phyloP scores from a whole-genome alignment of 1,140 invertebrate species.

The Drosophila bipectinata region DNA sequence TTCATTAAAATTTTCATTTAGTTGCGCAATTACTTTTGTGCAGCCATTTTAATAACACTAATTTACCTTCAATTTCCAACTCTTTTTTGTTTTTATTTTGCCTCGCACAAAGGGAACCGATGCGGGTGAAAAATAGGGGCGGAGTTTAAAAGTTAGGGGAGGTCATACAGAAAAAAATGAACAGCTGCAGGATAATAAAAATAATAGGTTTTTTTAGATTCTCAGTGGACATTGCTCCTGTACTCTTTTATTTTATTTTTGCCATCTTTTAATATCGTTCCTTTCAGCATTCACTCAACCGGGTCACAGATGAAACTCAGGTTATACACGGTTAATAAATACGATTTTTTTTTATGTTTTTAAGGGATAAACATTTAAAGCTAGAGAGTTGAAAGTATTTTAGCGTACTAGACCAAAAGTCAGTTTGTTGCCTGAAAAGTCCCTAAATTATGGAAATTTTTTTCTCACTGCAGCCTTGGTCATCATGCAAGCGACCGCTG shows the following conservation, averaged over 20 bases:
- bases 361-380: not conserved
- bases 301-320: constrained; percentile 33
- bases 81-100: constrained; percentile 29
- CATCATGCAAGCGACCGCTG: constrained; percentile 29
- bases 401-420: too few species aligned
- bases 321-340: constrained; percentile 8
- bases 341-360: not conserved
- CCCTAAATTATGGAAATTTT: too few species aligned
- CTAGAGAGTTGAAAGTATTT: too few species aligned
- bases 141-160: not conserved
- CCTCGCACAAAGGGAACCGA: constrained; percentile 21
- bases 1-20: constrained; percentile 81
- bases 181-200: constrained; percentile 60
- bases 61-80: constrained; percentile 75
- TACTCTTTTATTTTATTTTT: constrained; percentile 8
- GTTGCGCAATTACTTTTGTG: constrained; percentile 77
- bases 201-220: constrained; percentile 57
- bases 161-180: constrained; percentile 40
- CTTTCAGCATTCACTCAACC: constrained; percentile 47
- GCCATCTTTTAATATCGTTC: constrained; percentile 60
- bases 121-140: constrained; percentile 2
- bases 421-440: too few species aligned
- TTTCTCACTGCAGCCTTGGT: constrained; percentile 5
- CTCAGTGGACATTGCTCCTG: not conserved
- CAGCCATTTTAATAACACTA: constrained; percentile 81